phyloP scores from a whole-genome alignment of 37 sponge, comb jelly and placozoan species.

The Trichoplax adhaerens region DNA sequence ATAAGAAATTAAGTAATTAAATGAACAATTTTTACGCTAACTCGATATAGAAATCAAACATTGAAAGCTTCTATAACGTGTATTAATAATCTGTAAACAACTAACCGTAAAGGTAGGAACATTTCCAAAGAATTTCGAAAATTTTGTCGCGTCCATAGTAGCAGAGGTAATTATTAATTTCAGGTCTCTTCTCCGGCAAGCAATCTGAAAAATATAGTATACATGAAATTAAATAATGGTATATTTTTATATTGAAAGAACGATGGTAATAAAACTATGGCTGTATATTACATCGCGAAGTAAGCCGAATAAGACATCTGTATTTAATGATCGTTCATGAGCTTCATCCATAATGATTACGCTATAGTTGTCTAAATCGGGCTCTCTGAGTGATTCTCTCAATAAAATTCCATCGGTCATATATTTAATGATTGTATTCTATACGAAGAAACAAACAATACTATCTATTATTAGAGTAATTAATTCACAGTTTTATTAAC shows the following conservation, averaged over 20 bases:
- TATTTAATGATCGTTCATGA: conserved; percentile 98
- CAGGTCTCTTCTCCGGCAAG: conserved; percentile 81
- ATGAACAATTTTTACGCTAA: neutral
- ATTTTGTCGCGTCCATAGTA: conserved; percentile 98
- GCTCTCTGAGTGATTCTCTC: conserved; percentile 85
- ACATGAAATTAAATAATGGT: neutral
- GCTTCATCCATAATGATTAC: conserved; percentile 99
- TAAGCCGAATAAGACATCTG: conserved; percentile 95
- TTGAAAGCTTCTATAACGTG: neutral
- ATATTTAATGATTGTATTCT: conserved; percentile 92
- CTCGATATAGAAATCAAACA: neutral
- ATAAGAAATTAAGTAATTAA: neutral
- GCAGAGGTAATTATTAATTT: conserved; percentile 98
- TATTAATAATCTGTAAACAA: neutral
- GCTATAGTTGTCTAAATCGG: conserved; percentile 91
- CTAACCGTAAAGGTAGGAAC: conserved; percentile 77
- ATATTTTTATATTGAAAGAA: neutral
- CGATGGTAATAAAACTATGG: neutral
- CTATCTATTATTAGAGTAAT: neutral
- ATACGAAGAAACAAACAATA: neutral
- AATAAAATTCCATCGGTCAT: conserved; percentile 99
- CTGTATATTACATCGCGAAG: conserved; percentile 67
- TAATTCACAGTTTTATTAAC: neutral
- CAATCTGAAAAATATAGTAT: conserved; percentile 34
- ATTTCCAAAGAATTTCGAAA: conserved; percentile 95